Base-by-base conservation (phyloP, 1,140 invertebrate species). In the Drosophila bipectinata region DNA sequence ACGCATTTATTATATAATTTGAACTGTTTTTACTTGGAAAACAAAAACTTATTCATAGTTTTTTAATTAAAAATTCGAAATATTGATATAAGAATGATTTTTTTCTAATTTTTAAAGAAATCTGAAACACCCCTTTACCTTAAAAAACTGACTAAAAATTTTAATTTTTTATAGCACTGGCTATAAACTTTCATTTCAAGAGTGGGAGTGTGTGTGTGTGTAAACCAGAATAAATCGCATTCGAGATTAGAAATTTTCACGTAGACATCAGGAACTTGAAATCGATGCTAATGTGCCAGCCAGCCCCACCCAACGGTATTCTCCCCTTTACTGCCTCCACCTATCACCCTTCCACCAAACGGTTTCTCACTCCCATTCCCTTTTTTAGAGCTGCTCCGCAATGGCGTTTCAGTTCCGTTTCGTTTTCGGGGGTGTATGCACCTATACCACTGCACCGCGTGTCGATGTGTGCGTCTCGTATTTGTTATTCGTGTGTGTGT, bases 351-450 rank as follows among this genome's bases (percentile, higher is more conserved):
- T 28, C 6, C 26, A 1, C 26, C 5, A 6, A 28, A 15, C 48
- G n/a, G 3, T 7, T 12, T 28, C 9, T 12, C 21, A 14, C 26
- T 1, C 15, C 3, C 21, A 21, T 32, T 48, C 52, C 49, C 61
- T 39, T 57, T 57, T 21, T 34, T 51, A 49, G 41, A 44, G n/a
- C 6, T 30, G 63, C 64, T 67, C 44, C 47, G 59, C 63, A 67
- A 67, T 67, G 49, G 52, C 72, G 51, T 66, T 63, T 51, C 57
- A 57, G 47, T 76, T 62, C 41, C 61, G 49, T 49, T 71, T 63
- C 41, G 63, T 68, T 83, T 89, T 88, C 79, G 84, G 77, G 80
- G 80, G 72, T 84, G 81, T 84, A 63, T 77, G 72, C 59, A 62
- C 57, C 28, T 49, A 60, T 37, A 63, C 72, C 53, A 18, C 60